phyloP scores from a whole-genome alignment of 1,140 invertebrate species.

The Drosophila watanabei region DNA sequence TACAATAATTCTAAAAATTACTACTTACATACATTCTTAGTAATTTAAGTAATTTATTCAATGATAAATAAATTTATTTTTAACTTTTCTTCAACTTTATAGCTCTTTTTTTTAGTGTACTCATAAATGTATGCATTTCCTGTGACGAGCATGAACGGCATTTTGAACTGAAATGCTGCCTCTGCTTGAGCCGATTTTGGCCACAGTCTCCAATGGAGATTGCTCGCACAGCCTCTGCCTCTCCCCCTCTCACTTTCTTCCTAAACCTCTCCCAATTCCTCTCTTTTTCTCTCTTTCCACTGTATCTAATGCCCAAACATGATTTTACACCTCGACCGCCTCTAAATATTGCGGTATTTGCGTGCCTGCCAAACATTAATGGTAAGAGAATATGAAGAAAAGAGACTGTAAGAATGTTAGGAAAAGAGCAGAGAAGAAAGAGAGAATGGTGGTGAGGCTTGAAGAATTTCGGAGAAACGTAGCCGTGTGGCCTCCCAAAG shows the following conservation, averaged over 20 bases:
- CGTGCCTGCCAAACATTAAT: conserved; percentile 30
- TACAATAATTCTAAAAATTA: no score
- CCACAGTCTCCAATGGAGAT: conserved; percentile 21
- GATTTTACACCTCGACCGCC: conserved; percentile 45
- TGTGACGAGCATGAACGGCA: neutral
- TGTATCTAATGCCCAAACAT: conserved; percentile 31
- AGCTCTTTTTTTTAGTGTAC: neutral
- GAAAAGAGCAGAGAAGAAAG: neutral
- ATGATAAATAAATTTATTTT: neutral
- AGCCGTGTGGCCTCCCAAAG: conserved; percentile 46
- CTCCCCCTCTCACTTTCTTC: neutral
- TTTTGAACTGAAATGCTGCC: conserved; percentile 10
- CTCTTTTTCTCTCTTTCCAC: neutral
- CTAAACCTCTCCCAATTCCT: neutral
- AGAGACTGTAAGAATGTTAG: neutral
- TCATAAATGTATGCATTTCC: conserved; percentile 9
- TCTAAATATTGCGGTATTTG: conserved; percentile 37
- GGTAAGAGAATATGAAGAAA: neutral
- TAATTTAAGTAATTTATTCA: neutral
- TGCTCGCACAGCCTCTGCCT: neutral
- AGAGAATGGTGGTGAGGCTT: neutral
- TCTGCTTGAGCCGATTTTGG: conserved; percentile 2
- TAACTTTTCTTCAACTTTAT: neutral
- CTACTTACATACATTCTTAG: neutral
- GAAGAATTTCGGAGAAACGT: conserved; percentile 1